Conservation (phyloP, 2,797 vertebrate genomes). For the Australoheros facetus region DNA sequence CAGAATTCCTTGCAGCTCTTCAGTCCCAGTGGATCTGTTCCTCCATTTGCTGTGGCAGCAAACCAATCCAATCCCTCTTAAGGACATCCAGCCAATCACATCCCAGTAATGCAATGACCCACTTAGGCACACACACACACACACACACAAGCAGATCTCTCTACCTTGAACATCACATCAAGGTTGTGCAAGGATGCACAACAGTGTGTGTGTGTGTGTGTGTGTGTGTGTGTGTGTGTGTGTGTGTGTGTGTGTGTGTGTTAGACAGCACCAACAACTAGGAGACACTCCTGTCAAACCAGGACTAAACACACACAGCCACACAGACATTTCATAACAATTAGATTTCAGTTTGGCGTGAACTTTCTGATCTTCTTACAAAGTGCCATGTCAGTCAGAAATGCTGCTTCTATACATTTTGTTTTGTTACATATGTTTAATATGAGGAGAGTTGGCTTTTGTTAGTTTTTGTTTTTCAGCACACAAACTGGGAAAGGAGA, state of each 20-base stretch:
- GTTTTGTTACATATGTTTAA: neutral
- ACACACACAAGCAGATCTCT: neutral
- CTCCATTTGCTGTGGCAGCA: conserved; percentile 42
- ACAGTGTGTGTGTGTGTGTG: neutral
- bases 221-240: neutral
- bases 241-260: neutral
- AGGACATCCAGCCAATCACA: conserved; percentile 54
- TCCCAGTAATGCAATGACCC: conserved; percentile 37
- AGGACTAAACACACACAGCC: neutral
- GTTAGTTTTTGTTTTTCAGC: no score
- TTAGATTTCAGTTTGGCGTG: neutral
- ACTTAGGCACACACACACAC: conserved; percentile 38
- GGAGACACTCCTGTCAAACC: conserved; percentile 1
- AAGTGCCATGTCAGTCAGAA: neutral
- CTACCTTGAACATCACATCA: conserved; percentile 55
- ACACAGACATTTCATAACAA: neutral
- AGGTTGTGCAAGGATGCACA: conserved; percentile 47
- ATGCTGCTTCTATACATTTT: neutral
- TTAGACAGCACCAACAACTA: neutral
- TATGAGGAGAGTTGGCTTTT: neutral
- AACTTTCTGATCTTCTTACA: neutral
- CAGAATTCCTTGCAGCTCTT: conserved; percentile 55
- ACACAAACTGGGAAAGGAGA: neutral
- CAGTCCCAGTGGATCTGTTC: conserved; percentile 53
- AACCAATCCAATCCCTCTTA: conserved; percentile 46